Percentiles rank a stretch among this genome's conserved stretches.
Evolutionary conservation across 2,113 vertebrate species (phyloP).

Genomic region (Macheiramphus alcinus): DNA sequence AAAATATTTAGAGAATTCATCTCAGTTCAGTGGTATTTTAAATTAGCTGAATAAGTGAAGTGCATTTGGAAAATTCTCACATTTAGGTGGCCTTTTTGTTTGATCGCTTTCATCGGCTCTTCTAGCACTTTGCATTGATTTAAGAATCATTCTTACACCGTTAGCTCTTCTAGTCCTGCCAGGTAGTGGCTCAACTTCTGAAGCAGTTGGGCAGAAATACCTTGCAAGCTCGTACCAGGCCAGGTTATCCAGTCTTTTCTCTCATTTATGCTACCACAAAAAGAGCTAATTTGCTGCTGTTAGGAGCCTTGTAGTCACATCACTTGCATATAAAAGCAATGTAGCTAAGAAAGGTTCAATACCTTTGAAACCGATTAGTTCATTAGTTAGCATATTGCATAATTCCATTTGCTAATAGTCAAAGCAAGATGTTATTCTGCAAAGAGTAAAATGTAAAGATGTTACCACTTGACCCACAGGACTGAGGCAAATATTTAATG

Average conservation of each 20-base stretch:
- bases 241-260: neutral
- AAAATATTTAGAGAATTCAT: constrained; percentile 44
- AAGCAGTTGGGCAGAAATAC: neutral
- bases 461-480: neutral
- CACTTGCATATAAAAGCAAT: neutral
- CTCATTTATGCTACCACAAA: neutral
- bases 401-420: neutral
- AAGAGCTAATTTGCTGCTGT: neutral
- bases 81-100: neutral
- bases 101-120: neutral
- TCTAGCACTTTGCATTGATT: neutral
- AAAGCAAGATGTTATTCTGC: neutral
- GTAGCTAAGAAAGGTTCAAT: neutral
- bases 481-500: neutral
- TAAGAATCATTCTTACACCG: neutral
- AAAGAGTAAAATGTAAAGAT: neutral
- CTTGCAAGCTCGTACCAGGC: neutral
- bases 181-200: neutral
- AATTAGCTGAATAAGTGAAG: constrained; percentile 15
- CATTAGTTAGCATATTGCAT: neutral
- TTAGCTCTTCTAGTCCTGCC: neutral
- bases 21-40: constrained; percentile 29
- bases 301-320: neutral
- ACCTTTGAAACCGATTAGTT: neutral
- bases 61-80: neutral